Base-by-base conservation (phyloP, 2,888 invertebrate species). In the Orthosia gothica region DNA sequence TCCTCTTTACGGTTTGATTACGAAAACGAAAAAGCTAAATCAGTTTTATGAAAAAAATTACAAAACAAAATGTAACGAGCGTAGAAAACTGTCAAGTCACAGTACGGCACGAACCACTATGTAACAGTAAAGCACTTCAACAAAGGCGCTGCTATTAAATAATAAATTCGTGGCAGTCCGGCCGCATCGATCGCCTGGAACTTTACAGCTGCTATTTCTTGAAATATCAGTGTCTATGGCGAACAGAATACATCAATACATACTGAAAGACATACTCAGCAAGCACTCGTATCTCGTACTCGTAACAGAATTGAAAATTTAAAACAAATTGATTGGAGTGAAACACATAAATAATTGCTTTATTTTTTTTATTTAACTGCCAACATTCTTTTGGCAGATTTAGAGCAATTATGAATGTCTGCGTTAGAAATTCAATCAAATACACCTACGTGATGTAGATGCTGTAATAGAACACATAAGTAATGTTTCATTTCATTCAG, bases 161-260 rank as follows among this genome's bases (percentile, higher is more conserved):
- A 85, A 81, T 86, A 78, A 81, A 86, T 87, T 64, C 18, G 67
- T 70, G 75, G 61, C 64, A 78, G 74, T 71, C 73, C 76, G 69
- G 68, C 61, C 68, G 32, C 57, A 83, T 84, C 85, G 87, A 86
- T 84, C 72, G 74, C 15, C 54, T 72, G 78, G 65, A 64, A 76
- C 63, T 74, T 50, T 59, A 76, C 68, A 55, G n/a, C 55, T 49
- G 57, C 54, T 74, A 55, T 81, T 79, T 55, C 68, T 71, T 74
- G 71, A 69, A 75, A 85, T 66, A 71, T 71, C 20, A 61, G 40
- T 66, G 66, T 73, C 68, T 69, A 23, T 64, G 5, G 3, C 54
- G 70, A 54, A 49, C 50, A 59, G 32, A 81, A 69, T 26, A 76
- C 59, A 52, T 80, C 64, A 71, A 76, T 66, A 76, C 62, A 26